Evolutionary conservation across 2,888 invertebrate species (phyloP), one percentile per base, ranked within the genome.

Genomic region (Drosophila mercatorum): DNA sequence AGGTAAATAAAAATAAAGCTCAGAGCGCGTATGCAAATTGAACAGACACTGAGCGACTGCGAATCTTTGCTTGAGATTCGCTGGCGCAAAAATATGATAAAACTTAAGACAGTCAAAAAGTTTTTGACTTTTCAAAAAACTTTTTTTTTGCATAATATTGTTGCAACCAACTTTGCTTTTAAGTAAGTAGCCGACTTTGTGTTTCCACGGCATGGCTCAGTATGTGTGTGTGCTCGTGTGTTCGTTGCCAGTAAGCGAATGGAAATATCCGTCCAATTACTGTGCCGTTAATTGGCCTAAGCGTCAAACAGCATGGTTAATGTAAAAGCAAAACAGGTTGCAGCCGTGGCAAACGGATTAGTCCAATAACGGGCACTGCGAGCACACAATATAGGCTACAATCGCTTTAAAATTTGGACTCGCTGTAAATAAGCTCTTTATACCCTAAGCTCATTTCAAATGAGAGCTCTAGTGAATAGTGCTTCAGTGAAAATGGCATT

Each of bases 1-100:
- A 88, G 90, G 88, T 90, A 89, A 88, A 89, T 88, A 90, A 88
- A 88, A 88, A 83, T 89, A 82, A 80, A 85, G 80, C 80, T 81
- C 78, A 67, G 83, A 86, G 71, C 78, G 83, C 83, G 90, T 84
- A 87, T 87, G 90, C 86, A 87, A 87, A 87, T 88, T 88, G 79
- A 82, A 85, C 85, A 55, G 71, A 88, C 70, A 75, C 74, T 68
- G 71, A 61, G 72, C 72, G 61, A 68, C 68, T 49, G 57, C 43
- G 67, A 77, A 70, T 80, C 68, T 80, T 73, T 75, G 53, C 58
- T 81, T 68, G 78, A 78, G 87, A 88, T 84, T 86, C 81, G 60
- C 55, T 62, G 60, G 58, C 56, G 84, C 79, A 79, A 83, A 84
- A 84, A 87, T 89, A 76, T 89, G 87, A 89, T 89, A 89, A 84